Evolutionary conservation across 2,797 vertebrate species (phyloP).

Genomic region (Babyrousa celebensis): DNA sequence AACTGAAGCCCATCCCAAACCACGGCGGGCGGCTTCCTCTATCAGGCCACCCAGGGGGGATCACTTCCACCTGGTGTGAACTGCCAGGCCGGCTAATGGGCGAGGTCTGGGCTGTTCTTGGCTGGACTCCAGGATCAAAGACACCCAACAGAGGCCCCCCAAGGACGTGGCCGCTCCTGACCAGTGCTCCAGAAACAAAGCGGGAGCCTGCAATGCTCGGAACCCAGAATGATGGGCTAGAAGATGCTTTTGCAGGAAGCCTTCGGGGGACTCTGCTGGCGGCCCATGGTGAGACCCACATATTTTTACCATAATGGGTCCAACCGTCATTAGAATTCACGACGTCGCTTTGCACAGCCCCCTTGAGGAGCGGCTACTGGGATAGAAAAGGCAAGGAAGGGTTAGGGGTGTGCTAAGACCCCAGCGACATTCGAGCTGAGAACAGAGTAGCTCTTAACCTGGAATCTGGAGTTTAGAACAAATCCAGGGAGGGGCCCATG

Average conservation of each 20-base stretch:
- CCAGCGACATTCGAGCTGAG: background rate
- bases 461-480: background rate
- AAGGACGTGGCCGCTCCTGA: rapidly evolving
- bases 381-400: background rate
- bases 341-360: background rate
- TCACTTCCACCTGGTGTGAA: rapidly evolving
- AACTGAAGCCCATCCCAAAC: rapidly evolving
- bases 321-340: rapidly evolving
- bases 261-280: background rate
- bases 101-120: background rate
- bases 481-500: rapidly evolving
- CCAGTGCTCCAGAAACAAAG: background rate
- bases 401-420: background rate
- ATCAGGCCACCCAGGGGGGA: too few relatives aligned
- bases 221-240: background rate
- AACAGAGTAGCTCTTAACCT: background rate
- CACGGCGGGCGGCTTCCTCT: background rate
- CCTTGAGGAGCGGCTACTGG: rapidly evolving
- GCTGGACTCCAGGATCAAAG: background rate
- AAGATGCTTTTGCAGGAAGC: background rate
- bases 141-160: background rate
- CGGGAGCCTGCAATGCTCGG: background rate
- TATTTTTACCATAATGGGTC: background rate
- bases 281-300: background rate
- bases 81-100: background rate